Base-by-base conservation (phyloP, 2,113 vertebrate species). In the Platanista minor region DNA sequence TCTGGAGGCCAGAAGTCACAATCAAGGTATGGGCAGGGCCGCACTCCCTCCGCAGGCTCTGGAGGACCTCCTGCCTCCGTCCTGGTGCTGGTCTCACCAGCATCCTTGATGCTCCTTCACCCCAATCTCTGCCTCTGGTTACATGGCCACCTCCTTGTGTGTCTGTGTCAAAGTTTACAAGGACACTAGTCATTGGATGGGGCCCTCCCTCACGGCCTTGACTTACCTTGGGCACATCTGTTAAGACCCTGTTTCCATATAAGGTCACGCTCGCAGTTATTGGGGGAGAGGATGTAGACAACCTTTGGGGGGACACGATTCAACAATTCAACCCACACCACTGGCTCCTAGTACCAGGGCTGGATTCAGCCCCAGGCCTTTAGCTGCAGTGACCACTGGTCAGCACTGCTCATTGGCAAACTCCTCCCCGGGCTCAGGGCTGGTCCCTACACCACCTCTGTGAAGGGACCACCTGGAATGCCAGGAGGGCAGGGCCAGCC, bases 131-230 rank as follows among this genome's bases (percentile, higher is more conserved):
- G 12, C 75, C 8, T 54, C 46, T 12, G 2, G 0, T 69, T 31
- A 41, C 64, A 59, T 0, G 0, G 27, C 36, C 0, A 0, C 18
- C 64, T 57, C 49, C 36, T 49, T 80, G 13, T 1, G 18, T 69
- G n/a, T 69, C 67, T 0, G 0, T 81, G 78, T 81, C 78, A 52
- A 59, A 18, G 52, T 57, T 59, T 25, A 13, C 31, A 52, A 91
- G 36, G 36, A 59, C 64, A 21, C 36, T 52, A 18, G 29, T 81
- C 75, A 81, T 8, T 59, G 75, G 7, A 13, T 0, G 1, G 62
- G 36, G 36, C 75, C 39, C 46, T 27, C 43, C 49, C 62, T 69
- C n/a, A 11, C 5, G 0, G 41, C 29, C 64, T 25, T 3, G 6
- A 69, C 49, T 57, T 71, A 31, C 66, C n/a, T 71, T 4, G 13